Evolutionary conservation across 2,888 invertebrate genomes (phyloP).

Genomic region (Pachydiplax longipennis): DNA sequence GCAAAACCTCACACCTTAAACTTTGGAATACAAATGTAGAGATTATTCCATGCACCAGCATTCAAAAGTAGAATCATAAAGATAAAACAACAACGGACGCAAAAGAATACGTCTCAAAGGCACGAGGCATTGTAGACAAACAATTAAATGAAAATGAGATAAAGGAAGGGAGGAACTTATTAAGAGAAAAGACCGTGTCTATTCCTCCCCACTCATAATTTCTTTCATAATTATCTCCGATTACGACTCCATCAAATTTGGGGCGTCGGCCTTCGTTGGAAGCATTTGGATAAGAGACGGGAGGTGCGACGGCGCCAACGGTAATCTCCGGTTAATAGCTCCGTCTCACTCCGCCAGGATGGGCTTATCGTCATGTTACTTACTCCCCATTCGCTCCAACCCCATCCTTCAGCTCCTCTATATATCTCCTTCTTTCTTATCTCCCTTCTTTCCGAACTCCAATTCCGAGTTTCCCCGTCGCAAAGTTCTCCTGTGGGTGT

Average conservation of each 20-base stretch:
- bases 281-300: slow-evolving; percentile 14
- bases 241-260: slow-evolving; percentile 48
- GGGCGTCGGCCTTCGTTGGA: neutral
- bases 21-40: too few species aligned
- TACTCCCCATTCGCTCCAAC: neutral
- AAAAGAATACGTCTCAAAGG: too few species aligned
- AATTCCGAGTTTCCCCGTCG: neutral
- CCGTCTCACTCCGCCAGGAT: slow-evolving; percentile 7
- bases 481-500: neutral
- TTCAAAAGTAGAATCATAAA: too few species aligned
- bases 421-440: neutral
- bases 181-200: neutral
- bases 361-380: slow-evolving; percentile 21
- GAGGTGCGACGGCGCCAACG: slow-evolving; percentile 20
- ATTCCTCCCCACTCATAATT: neutral
- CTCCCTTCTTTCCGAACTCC: neutral
- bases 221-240: slow-evolving; percentile 48
- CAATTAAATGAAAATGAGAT: too few species aligned
- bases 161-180: too few species aligned
- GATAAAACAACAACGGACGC: too few species aligned
- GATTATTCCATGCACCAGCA: too few species aligned
- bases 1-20: too few species aligned
- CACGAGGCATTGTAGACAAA: too few species aligned
- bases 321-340: slow-evolving; percentile 46
- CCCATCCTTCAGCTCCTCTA: neutral